phyloP scores from a whole-genome alignment of 1,140 invertebrate genomes.

The Sitophilus oryzae region DNA sequence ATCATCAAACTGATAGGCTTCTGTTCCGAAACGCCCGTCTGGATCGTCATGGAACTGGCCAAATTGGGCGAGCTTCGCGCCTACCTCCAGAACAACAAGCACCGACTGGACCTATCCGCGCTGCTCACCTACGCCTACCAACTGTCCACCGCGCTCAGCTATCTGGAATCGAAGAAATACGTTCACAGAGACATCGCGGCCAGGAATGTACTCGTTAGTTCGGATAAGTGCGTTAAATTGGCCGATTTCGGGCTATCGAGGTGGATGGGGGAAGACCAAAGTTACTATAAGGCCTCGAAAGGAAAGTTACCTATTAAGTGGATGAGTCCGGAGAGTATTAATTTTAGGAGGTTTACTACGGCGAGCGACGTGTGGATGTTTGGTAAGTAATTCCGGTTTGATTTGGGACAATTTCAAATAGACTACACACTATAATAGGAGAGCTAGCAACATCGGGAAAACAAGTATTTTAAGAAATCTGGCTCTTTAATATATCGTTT shows the following conservation, averaged over 20 bases:
- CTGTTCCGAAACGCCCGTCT: constrained; percentile 88
- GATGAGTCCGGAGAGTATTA: constrained; percentile 99
- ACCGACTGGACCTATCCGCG: constrained; percentile 75
- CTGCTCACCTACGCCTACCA: constrained; percentile 93
- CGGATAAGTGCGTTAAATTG: constrained; percentile 84
- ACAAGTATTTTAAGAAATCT: no score
- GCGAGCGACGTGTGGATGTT: constrained; percentile 99
- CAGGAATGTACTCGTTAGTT: constrained; percentile 93
- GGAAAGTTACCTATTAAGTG: constrained; percentile 97
- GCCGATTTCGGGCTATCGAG: constrained; percentile 95
- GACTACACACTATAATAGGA: no score
- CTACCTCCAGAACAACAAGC: constrained; percentile 90
- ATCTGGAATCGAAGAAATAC: constrained; percentile 97
- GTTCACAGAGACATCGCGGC: constrained; percentile 93
- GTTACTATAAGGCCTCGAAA: constrained; percentile 95
- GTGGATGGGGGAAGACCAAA: constrained; percentile 94
- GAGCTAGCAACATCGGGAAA: no score
- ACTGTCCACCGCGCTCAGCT: constrained; percentile 90
- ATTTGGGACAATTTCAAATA: no score
- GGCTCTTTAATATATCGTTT: no score
- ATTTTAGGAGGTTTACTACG: constrained; percentile 93
- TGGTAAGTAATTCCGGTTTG: no score
- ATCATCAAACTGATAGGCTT: constrained; percentile 96
- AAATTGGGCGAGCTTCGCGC: constrained; percentile 89
- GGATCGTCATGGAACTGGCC: constrained; percentile 98